Percentiles rank a stretch among this genome's conserved stretches.
These are phyloP conservation scores for Julus scanicus DNA, from an alignment of 2,888 invertebrate species.

Conservation along the genomic window DNA sequence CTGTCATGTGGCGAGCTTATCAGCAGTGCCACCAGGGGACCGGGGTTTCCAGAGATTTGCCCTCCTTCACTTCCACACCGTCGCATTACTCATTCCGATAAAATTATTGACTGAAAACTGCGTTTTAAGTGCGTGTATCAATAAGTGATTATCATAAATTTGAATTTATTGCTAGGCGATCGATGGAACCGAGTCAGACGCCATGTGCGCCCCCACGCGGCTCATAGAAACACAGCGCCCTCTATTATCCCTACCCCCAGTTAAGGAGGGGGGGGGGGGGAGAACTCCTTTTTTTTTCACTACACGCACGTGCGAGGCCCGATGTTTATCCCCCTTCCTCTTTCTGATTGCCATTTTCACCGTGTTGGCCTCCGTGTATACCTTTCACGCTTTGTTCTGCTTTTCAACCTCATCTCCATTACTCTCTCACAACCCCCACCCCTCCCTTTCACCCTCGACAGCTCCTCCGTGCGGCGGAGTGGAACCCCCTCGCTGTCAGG, in stretches of 20 bases:
- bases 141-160: slow-evolving; percentile 32
- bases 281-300: neutral
- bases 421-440: neutral
- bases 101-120: slow-evolving; percentile 38
- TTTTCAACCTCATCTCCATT: neutral
- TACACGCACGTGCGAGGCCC: neutral
- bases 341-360: slow-evolving; percentile 36
- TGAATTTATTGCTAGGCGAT: neutral
- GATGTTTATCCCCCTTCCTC: slow-evolving; percentile 23
- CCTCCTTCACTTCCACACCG: neutral
- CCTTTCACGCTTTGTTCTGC: slow-evolving; percentile 41
- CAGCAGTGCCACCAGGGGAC: neutral
- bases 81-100: slow-evolving; percentile 35
- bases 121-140: slow-evolving; percentile 38
- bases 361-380: slow-evolving; percentile 22
- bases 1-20: neutral
- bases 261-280: neutral
- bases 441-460: neutral
- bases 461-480: neutral
- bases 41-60: neutral
- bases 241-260: neutral
- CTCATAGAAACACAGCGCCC: neutral
- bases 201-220: neutral
- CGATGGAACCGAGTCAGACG: neutral
- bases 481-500: neutral